Percentiles rank a stretch among this genome's conserved stretches.
Conservation (phyloP, 2,797 vertebrate species). For the Acanthis flammea region DNA sequence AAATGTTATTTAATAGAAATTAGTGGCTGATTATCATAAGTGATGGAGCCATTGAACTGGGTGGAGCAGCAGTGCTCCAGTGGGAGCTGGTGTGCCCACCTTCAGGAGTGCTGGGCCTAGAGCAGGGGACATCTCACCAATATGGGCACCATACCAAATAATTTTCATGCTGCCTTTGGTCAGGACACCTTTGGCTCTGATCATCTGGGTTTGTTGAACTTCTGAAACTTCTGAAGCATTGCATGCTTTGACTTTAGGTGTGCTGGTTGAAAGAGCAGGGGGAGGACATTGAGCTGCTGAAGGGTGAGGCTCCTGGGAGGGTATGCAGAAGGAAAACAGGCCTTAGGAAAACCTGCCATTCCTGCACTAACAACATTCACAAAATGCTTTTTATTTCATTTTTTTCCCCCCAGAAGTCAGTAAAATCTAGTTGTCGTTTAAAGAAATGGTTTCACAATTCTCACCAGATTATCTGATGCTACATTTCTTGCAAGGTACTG, state of each 20-base stretch:
- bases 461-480: background rate
- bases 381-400: background rate
- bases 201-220: background rate
- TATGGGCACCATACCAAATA: rapidly evolving
- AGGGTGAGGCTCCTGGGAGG: background rate
- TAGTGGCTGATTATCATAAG: rapidly evolving
- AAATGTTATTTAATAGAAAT: background rate
- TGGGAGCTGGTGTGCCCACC: background rate
- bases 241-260: background rate
- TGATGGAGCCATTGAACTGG: rapidly evolving
- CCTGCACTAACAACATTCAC: background rate
- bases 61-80: rapidly evolving
- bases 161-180: background rate
- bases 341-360: background rate
- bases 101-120: background rate
- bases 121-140: rapidly evolving
- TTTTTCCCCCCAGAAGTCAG: background rate
- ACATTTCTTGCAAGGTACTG: background rate
- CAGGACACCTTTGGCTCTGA: rapidly evolving
- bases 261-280: background rate
- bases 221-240: background rate
- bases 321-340: background rate
- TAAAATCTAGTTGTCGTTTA: background rate
- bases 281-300: background rate
- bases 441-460: background rate